Conservation (phyloP, 2,888 invertebrate species). For the Cyrtodaria siliqua region DNA sequence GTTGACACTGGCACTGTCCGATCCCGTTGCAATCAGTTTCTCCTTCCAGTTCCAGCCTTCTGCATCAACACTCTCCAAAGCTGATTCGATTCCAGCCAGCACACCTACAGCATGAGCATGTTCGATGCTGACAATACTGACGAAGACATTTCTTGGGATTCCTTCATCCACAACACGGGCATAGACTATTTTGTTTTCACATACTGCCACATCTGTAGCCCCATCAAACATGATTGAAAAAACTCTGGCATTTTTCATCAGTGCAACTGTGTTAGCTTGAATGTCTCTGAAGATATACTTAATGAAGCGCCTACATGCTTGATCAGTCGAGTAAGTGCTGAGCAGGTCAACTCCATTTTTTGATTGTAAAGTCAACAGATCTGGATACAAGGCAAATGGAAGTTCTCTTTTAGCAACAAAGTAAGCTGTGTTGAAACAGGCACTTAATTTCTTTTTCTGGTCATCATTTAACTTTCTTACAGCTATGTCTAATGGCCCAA, state of each 20-base stretch:
- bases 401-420: slow-evolving; percentile 39
- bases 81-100: slow-evolving; percentile 25
- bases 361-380: slow-evolving; percentile 20
- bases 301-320: slow-evolving; percentile 51
- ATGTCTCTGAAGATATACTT: slow-evolving; percentile 45
- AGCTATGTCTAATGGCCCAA: slow-evolving; percentile 30
- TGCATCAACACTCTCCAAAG: slow-evolving; percentile 34
- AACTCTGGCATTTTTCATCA: slow-evolving; percentile 25
- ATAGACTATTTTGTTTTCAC: slow-evolving; percentile 56
- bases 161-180: slow-evolving; percentile 34
- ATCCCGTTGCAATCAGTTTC: slow-evolving; percentile 40
- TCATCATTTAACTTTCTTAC: slow-evolving; percentile 18
- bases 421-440: slow-evolving; percentile 40
- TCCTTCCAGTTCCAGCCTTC: slow-evolving; percentile 25
- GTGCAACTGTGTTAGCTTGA: slow-evolving; percentile 2
- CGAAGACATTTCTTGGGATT: slow-evolving; percentile 30
- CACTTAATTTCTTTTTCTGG: background rate
- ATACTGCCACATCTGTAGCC: slow-evolving; percentile 40
- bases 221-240: slow-evolving; percentile 54
- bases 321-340: slow-evolving; percentile 24
- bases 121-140: slow-evolving; percentile 32
- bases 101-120: slow-evolving; percentile 53
- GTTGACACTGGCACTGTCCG: slow-evolving; percentile 53
- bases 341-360: slow-evolving; percentile 39
- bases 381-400: slow-evolving; percentile 40